phyloP scores from a whole-genome alignment of 1,140 invertebrate genomes.

The Bilobella aurantiaca region DNA sequence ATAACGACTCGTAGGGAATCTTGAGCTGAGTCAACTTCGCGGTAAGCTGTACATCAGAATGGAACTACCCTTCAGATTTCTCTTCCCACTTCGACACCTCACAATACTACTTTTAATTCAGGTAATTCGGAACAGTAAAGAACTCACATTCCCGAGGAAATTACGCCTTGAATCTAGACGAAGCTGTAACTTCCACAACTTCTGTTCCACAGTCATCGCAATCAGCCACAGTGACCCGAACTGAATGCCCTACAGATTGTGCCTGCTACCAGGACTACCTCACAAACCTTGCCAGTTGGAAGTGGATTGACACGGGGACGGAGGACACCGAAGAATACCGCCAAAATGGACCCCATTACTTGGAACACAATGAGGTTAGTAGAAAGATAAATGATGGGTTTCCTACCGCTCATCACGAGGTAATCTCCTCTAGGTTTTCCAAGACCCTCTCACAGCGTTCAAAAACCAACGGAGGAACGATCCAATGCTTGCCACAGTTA shows the following conservation, averaged over 20 bases:
- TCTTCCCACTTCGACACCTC: no score
- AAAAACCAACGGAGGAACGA: background rate
- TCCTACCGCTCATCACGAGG: no score
- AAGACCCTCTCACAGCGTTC: background rate
- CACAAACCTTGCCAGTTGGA: slow-evolving; percentile 27
- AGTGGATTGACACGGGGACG: slow-evolving; percentile 25
- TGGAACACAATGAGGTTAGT: slow-evolving; percentile 30
- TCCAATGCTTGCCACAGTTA: background rate
- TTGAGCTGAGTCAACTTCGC: no score
- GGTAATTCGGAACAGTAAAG: no score
- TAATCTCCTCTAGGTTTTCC: no score
- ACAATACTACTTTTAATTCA: no score
- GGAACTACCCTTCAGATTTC: no score
- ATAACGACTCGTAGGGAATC: no score
- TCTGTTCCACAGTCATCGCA: background rate
- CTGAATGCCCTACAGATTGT: slow-evolving; percentile 27
- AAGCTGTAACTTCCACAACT: background rate
- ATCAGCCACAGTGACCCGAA: background rate
- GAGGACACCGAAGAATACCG: slow-evolving; percentile 12
- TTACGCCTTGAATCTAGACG: no score
- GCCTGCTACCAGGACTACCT: slow-evolving; percentile 27
- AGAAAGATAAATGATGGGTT: no score
- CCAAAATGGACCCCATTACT: slow-evolving; percentile 24
- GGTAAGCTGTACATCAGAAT: no score
- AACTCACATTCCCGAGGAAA: no score